A percentile compares a stretch with the other conserved stretches of the same genome.
Conservation (phyloP, 2,797 vertebrate species). For the Manis crassicaudata region DNA sequence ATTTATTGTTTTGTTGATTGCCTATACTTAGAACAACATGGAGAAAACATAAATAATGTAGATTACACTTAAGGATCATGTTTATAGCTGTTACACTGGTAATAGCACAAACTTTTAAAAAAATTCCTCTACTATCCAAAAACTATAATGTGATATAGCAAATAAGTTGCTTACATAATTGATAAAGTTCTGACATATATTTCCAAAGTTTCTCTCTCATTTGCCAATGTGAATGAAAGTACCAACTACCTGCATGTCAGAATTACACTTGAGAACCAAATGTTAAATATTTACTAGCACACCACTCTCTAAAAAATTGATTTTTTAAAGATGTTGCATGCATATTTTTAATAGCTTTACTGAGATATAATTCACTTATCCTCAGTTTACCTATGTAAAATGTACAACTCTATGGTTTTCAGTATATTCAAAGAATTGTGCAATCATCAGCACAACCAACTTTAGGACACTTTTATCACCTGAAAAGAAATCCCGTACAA, state of each 20-base stretch:
- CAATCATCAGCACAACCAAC: not conserved
- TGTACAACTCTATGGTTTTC: not conserved
- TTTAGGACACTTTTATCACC: not conserved
- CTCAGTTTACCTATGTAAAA: not conserved
- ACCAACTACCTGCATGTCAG: not conserved
- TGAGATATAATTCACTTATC: not conserved
- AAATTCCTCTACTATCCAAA: not conserved
- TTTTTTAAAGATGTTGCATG: not conserved
- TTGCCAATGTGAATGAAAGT: not conserved
- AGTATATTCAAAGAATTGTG: not conserved
- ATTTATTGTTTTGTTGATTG: not conserved
- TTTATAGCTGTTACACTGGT: not conserved
- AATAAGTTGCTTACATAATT: not conserved
- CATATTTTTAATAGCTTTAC: not conserved
- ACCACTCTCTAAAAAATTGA: not conserved
- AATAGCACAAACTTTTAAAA: not conserved
- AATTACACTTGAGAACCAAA: not conserved
- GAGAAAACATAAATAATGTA: not conserved
- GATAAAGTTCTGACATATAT: not conserved
- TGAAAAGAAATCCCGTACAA: not conserved
- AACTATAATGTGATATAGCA: not conserved
- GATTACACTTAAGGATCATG: not conserved
- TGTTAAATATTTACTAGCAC: not conserved
- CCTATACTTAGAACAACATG: not conserved
- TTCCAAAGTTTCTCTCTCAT: not conserved